Percentiles rank a stretch among this genome's conserved stretches.
Evolutionary conservation across 1,140 invertebrate genomes (phyloP).

Genomic region (Sitophilus oryzae): DNA sequence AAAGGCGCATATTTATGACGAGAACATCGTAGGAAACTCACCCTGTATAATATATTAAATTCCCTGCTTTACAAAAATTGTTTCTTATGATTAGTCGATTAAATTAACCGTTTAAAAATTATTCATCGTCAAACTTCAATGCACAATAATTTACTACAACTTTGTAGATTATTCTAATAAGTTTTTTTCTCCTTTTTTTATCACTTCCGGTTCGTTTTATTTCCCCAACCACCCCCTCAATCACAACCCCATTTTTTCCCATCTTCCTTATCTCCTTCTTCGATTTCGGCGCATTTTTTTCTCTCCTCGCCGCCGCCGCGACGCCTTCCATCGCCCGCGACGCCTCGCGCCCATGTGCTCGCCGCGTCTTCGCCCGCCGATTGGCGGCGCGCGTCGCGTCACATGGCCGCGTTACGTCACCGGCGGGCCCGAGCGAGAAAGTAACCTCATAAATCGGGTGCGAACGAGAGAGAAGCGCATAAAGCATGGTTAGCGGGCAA

Average conservation of each 20-base stretch:
- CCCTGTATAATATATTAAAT: too few relatives aligned
- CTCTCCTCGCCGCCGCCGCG: not conserved
- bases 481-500: conserved; percentile 46
- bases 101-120: too few relatives aligned
- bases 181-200: too few relatives aligned
- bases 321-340: not conserved
- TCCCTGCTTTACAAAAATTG: too few relatives aligned
- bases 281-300: not conserved
- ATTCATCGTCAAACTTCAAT: too few relatives aligned
- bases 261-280: not conserved
- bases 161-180: too few relatives aligned
- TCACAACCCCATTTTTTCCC: not conserved
- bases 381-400: conserved; percentile 39
- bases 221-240: too few relatives aligned
- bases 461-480: conserved; percentile 45
- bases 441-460: conserved; percentile 43
- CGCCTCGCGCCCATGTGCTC: conserved; percentile 24
- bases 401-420: conserved; percentile 43
- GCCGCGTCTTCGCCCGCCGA: conserved; percentile 37
- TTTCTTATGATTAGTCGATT: too few relatives aligned
- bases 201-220: too few relatives aligned
- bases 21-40: too few relatives aligned
- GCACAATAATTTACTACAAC: too few relatives aligned
- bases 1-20: too few relatives aligned
- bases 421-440: conserved; percentile 35